Evolutionary conservation across 2,113 vertebrate species (phyloP), one percentile per base, ranked within the genome.

Genomic region (Ochotona curzoniae): DNA sequence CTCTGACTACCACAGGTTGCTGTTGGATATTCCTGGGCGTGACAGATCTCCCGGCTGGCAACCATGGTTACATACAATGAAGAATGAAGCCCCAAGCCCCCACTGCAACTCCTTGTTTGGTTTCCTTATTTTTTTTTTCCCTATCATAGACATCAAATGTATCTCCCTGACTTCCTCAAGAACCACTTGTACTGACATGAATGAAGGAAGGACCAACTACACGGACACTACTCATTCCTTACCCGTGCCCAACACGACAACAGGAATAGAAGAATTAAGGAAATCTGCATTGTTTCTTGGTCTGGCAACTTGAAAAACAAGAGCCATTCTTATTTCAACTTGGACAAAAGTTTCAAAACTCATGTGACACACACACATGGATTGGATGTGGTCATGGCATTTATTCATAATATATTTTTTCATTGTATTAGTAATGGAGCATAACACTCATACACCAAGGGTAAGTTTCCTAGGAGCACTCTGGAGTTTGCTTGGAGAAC

Each of bases 341-440:
- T 60, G 57, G 78, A 69, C 21, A 49, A 64, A 51, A 85, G 32
- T 67, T 44, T 78, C 66, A 94, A 74, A 89, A 92, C 92, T 10
- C 75, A 84, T 1, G 3, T 1, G 28, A 76, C 89, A 73, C 47
- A 71, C 47, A 71, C 35, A 64, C 35, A 71, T 60, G 71, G 64
- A 75, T 75, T 85, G 70, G 93, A 73, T 91, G 94, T 96, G 87
- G 93, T 94, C 94, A 93, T 49, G 76, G 87, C 93, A 94, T 97
- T 97, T 97, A 97, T 97, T 97, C 66, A 89, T 93, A 96, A 93
- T 85, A 96, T 94, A 83, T 92, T 96, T 93, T 95, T 81, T 90
- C 91, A 96, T 95, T 76, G 85, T 84, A 94, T 96, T 97, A 96
- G 94, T 95, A 95, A 84, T 95, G 79, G 78, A 95, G 32, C 91